phyloP scores from a whole-genome alignment of 2,888 invertebrate genomes.

The Abscondita cerata region DNA sequence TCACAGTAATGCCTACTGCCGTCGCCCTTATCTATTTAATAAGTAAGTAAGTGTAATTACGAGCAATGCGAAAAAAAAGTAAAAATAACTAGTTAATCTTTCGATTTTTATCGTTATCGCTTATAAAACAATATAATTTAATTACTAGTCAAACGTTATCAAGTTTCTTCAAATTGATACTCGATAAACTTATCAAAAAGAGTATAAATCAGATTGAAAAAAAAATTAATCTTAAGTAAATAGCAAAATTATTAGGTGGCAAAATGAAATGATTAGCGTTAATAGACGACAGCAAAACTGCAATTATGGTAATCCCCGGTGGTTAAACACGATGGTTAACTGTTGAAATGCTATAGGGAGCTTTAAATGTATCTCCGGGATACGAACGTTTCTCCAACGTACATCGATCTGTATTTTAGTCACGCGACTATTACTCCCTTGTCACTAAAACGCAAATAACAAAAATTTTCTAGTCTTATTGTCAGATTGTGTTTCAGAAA shows the following conservation, averaged over 20 bases:
- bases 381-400: conserved; percentile 17
- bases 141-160: too few species aligned
- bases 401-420: conserved; percentile 31
- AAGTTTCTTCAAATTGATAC: too few species aligned
- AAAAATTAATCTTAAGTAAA: neutral
- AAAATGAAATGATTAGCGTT: conserved; percentile 28
- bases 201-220: too few species aligned
- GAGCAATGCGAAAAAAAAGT: too few species aligned
- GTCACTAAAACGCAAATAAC: conserved; percentile 22
- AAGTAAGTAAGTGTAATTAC: too few species aligned
- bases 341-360: neutral
- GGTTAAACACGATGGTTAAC: conserved; percentile 34
- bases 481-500: conserved; percentile 25
- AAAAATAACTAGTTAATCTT: too few species aligned
- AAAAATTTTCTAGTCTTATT: conserved; percentile 13
- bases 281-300: conserved; percentile 16
- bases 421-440: conserved; percentile 33
- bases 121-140: too few species aligned
- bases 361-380: neutral
- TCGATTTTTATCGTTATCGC: too few species aligned
- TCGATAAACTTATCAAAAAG: too few species aligned
- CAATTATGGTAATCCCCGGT: conserved; percentile 31
- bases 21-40: too few species aligned
- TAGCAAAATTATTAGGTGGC: conserved; percentile 12
- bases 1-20: too few species aligned